Conservation (phyloP, 2,888 invertebrate species). For the Homarus gammarus region DNA sequence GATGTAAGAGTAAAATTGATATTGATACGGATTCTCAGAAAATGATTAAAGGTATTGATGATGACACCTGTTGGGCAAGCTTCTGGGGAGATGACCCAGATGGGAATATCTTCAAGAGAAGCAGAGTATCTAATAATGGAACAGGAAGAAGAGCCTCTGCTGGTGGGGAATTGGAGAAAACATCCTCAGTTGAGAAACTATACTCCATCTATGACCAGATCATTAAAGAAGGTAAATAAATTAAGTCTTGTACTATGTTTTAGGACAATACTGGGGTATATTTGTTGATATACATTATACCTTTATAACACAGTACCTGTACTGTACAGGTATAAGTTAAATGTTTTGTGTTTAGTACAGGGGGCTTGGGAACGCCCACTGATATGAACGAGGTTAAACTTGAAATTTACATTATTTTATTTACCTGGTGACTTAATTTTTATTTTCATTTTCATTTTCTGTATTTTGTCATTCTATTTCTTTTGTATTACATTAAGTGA, state of each 20-base stretch:
- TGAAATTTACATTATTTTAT: no score
- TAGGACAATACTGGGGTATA: no score
- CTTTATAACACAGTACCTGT: no score
- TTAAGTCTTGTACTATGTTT: not conserved
- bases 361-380: no score
- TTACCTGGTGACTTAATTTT: no score
- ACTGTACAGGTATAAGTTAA: no score
- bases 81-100: constrained; percentile 56
- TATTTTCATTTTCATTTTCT: no score
- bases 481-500: no score
- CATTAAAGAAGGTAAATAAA: constrained; percentile 59
- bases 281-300: no score
- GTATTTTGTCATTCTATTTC: no score
- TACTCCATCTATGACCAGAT: constrained; percentile 67
- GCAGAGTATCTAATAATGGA: not conserved
- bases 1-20: constrained; percentile 20
- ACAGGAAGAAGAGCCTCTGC: not conserved
- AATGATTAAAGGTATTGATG: constrained; percentile 44
- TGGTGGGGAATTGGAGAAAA: not conserved
- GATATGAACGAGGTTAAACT: no score
- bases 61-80: constrained; percentile 41
- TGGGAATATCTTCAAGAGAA: constrained; percentile 41
- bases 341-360: no score
- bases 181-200: constrained; percentile 61
- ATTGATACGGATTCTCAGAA: constrained; percentile 3